Percentiles rank a stretch among this genome's conserved stretches.
Conservation (phyloP, 2,888 invertebrate genomes). For the Athetis lepigone region DNA sequence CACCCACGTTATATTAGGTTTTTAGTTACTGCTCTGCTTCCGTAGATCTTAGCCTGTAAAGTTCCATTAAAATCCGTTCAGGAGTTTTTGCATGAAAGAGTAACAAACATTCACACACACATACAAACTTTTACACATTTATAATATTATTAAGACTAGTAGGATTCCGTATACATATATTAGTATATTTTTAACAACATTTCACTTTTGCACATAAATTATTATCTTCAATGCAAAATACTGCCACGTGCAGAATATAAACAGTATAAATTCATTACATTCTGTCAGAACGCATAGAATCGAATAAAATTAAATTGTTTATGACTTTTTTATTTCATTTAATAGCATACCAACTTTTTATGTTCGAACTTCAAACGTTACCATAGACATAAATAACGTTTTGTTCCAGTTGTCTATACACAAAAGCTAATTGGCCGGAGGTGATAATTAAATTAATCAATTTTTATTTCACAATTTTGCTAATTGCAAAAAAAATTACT, state of each 20-base stretch:
- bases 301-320: slow-evolving; percentile 37
- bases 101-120: too few species aligned
- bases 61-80: too few species aligned
- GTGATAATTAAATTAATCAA: slow-evolving; percentile 45
- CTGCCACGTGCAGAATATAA: neutral
- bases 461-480: slow-evolving; percentile 22
- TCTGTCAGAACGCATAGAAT: slow-evolving; percentile 27
- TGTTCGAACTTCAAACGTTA: slow-evolving; percentile 19
- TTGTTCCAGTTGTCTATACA: slow-evolving; percentile 46
- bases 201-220: neutral
- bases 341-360: slow-evolving; percentile 16
- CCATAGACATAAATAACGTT: slow-evolving; percentile 35
- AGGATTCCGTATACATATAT: too few species aligned
- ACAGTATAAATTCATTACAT: slow-evolving; percentile 3
- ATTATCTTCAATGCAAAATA: neutral
- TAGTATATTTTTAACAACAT: too few species aligned
- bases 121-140: too few species aligned
- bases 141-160: too few species aligned
- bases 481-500: slow-evolving; percentile 33
- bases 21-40: too few species aligned
- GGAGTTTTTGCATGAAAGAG: too few species aligned
- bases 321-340: slow-evolving; percentile 19
- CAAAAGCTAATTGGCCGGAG: slow-evolving; percentile 38
- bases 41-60: too few species aligned
- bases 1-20: too few species aligned